Percentiles rank a stretch among this genome's conserved stretches.
phyloP scores from a whole-genome alignment of 2,113 vertebrate species.

The Himantopus leucocephalus region DNA sequence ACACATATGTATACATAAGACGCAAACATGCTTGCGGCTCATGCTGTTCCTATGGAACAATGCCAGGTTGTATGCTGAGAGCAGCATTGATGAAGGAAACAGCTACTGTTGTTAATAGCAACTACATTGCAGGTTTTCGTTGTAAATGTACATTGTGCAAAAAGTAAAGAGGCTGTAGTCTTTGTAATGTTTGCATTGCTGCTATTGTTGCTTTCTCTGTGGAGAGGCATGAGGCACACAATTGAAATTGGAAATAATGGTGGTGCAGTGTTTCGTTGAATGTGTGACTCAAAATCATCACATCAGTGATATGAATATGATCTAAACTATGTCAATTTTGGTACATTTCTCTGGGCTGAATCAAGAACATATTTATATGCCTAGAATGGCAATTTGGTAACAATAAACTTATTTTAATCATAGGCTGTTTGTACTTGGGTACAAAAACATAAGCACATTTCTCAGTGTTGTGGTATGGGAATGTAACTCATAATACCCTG shows the following conservation, averaged over 20 bases:
- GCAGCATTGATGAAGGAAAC: neutral
- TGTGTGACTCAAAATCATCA: neutral
- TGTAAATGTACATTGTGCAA: neutral
- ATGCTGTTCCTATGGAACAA: fast-evolving
- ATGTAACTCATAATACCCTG: neutral
- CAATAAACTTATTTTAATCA: neutral
- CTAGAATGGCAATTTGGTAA: neutral
- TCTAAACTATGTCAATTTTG: neutral
- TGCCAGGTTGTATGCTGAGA: neutral
- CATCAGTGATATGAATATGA: neutral
- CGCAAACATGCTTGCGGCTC: neutral
- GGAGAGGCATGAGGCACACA: neutral
- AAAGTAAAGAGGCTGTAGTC: neutral
- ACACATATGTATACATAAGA: fast-evolving
- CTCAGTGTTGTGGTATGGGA: neutral
- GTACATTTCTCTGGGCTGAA: neutral
- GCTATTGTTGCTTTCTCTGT: neutral
- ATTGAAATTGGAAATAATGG: neutral
- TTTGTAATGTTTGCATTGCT: neutral
- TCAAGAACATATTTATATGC: neutral
- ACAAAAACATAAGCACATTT: neutral
- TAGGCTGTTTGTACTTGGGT: neutral
- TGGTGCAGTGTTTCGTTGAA: neutral
- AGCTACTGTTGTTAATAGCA: neutral
- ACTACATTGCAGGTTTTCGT: neutral